These are phyloP conservation scores for Nymphalis io DNA, from an alignment of 1,140 invertebrate species.

Conservation along the genomic window DNA sequence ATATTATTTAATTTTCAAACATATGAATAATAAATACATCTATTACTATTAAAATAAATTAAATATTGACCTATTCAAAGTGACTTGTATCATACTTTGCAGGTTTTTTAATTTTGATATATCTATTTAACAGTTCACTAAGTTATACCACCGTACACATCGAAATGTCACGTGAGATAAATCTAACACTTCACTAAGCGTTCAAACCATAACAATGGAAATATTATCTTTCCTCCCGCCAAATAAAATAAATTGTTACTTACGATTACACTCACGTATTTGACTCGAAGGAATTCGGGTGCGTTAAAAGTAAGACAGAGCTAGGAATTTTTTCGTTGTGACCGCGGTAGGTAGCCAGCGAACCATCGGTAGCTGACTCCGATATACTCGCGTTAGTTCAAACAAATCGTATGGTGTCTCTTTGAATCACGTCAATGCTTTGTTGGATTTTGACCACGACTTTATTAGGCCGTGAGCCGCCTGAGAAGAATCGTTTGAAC, in stretches of 20 bases:
- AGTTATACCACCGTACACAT: conserved; percentile 15
- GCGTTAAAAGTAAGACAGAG: conserved; percentile 56
- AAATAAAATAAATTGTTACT: conserved; percentile 72
- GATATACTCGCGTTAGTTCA: conserved; percentile 71
- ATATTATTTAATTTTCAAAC: no score
- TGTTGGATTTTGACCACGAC: conserved; percentile 34
- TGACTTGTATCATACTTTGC: background rate
- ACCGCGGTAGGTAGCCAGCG: conserved; percentile 75
- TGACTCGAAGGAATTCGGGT: conserved; percentile 76
- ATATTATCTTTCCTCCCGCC: conserved; percentile 40
- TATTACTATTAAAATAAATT: no score
- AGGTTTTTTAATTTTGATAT: background rate
- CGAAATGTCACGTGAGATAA: conserved; percentile 27
- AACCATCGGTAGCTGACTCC: conserved; percentile 76
- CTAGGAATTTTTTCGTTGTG: conserved; percentile 63
- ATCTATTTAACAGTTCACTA: conserved; percentile 12
- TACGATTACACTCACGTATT: conserved; percentile 76
- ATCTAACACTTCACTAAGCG: conserved; percentile 34
- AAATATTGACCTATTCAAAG: background rate
- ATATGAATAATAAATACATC: no score
- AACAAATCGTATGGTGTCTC: conserved; percentile 79
- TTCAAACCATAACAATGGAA: conserved; percentile 40
- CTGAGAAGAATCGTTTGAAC: conserved; percentile 14
- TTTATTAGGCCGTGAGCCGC: conserved; percentile 21
- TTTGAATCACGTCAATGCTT: conserved; percentile 61